Conservation (phyloP, 1,140 invertebrate genomes). For the Bombus ignitus region DNA sequence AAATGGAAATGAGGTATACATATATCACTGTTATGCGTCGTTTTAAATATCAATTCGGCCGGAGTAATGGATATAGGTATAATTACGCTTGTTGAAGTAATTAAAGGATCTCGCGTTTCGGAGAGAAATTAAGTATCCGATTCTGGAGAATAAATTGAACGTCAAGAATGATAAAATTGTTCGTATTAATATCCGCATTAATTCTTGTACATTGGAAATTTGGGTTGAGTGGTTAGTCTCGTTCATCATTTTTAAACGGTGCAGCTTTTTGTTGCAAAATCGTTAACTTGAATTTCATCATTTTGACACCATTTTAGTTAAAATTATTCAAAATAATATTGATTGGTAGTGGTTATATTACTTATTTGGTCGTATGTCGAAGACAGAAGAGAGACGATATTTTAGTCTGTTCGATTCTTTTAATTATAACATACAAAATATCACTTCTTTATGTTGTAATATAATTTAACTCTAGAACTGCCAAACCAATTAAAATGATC, state of each 20-base stretch:
- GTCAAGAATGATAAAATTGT: conserved; percentile 8
- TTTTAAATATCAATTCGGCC: conserved; percentile 26
- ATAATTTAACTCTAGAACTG: too few relatives aligned
- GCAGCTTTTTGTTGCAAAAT: neutral
- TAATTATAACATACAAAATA: neutral
- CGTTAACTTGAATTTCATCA: neutral
- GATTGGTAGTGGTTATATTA: neutral
- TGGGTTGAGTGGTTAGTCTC: neutral
- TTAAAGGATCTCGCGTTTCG: neutral
- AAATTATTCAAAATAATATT: neutral
- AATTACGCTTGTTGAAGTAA: neutral
- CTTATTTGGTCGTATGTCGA: neutral
- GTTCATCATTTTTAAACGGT: neutral
- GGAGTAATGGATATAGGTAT: neutral
- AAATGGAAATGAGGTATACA: conserved; percentile 26
- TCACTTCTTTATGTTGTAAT: too few relatives aligned
- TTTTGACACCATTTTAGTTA: neutral
- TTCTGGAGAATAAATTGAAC: neutral
- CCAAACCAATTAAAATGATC: too few relatives aligned
- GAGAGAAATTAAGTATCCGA: neutral
- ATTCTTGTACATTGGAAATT: neutral
- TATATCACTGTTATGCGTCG: neutral
- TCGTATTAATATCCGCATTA: neutral
- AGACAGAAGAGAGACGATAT: neutral
- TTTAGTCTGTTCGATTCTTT: neutral